Percentiles rank a stretch among this genome's conserved stretches.
These are phyloP conservation scores for Spilosoma lubricipeda DNA, from an alignment of 2,888 invertebrate species.

Conservation along the genomic window DNA sequence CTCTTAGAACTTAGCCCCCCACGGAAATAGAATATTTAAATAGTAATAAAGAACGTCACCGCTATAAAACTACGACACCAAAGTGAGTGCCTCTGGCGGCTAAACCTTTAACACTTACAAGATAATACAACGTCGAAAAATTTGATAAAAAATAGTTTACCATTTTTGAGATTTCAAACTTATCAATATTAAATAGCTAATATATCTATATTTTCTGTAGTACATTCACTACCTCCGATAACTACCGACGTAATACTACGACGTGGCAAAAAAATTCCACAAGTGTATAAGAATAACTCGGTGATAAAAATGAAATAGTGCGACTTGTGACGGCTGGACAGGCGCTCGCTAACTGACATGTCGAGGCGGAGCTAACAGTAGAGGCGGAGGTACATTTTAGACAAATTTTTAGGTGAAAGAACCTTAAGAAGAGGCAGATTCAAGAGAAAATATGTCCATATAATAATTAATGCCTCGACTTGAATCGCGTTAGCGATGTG, in stretches of 20 bases:
- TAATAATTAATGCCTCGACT: not conserved
- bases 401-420: not conserved
- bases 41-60: not conserved
- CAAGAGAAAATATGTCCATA: not conserved
- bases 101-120: constrained; percentile 51
- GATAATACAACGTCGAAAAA: constrained; percentile 62
- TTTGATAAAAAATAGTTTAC: constrained; percentile 65
- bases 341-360: not conserved
- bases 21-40: not conserved
- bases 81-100: constrained; percentile 19
- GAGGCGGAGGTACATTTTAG: not conserved
- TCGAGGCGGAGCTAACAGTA: not conserved
- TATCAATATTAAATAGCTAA: constrained; percentile 42
- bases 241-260: constrained; percentile 42
- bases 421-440: not conserved
- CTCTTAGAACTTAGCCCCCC: constrained; percentile 1
- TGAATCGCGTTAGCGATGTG: not conserved
- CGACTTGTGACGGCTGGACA: not conserved
- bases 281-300: constrained; percentile 48
- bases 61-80: constrained; percentile 23
- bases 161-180: constrained; percentile 59
- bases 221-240: constrained; percentile 33
- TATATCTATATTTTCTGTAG: constrained; percentile 38
- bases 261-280: constrained; percentile 52
- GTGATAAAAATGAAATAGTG: constrained; percentile 29